A percentile compares a stretch with the other conserved stretches of the same genome.
These are phyloP conservation scores for Microctonus brassicae DNA, from an alignment of 2,888 invertebrate genomes.

Conservation along the genomic window DNA sequence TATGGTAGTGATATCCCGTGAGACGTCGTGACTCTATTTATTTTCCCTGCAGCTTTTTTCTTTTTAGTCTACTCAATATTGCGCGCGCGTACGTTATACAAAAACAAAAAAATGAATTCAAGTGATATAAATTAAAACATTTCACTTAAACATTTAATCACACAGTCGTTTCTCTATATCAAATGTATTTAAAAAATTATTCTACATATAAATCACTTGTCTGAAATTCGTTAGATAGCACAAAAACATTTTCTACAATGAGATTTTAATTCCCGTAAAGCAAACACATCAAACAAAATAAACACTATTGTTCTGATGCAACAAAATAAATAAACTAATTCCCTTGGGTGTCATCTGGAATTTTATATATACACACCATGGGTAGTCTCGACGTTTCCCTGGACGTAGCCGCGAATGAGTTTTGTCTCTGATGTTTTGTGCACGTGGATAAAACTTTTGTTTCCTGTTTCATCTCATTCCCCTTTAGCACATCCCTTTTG, in stretches of 20 bases:
- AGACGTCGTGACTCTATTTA: background rate
- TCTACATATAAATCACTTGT: no score
- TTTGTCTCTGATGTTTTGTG: slow-evolving; percentile 24
- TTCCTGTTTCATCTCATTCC: slow-evolving; percentile 12
- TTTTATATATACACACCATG: slow-evolving; percentile 16
- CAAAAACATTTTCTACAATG: no score
- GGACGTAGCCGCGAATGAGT: slow-evolving; percentile 35
- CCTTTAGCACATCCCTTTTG: background rate
- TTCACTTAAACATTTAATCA: no score
- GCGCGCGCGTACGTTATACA: background rate
- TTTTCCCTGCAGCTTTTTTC: background rate
- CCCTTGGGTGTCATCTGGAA: slow-evolving; percentile 28
- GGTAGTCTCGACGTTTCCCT: slow-evolving; percentile 4
- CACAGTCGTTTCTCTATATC: no score
- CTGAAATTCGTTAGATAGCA: no score
- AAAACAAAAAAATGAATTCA: background rate
- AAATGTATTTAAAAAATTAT: no score
- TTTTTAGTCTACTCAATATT: background rate
- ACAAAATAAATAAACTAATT: background rate
- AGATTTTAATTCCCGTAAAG: background rate
- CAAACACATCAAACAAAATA: background rate
- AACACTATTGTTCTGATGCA: background rate
- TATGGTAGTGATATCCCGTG: slow-evolving; percentile 20
- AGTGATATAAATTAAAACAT: background rate
- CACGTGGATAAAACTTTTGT: slow-evolving; percentile 42